Percentiles rank a stretch among this genome's conserved stretches.
Conservation (phyloP, 2,797 vertebrate species). For the Ara ararauna region DNA sequence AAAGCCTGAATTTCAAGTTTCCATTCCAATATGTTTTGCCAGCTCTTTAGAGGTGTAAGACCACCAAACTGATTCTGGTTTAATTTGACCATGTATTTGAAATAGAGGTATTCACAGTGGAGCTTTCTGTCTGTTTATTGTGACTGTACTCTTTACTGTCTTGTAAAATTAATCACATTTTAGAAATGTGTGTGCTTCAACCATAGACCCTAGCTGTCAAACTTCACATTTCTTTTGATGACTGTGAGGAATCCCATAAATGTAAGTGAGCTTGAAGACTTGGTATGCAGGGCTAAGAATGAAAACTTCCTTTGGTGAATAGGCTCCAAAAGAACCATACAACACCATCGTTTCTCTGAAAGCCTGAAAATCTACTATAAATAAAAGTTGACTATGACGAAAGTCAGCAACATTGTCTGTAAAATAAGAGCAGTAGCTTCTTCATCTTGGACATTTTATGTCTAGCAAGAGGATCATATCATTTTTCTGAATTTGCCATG, state of each 20-base stretch:
- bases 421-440: neutral
- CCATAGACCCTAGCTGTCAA: neutral
- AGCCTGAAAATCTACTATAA: neutral
- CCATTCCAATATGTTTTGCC: neutral
- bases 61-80: neutral
- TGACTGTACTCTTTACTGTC: neutral
- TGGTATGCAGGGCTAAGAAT: neutral
- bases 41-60: neutral
- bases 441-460: neutral
- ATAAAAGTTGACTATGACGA: neutral
- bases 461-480: neutral
- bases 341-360: neutral
- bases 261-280: neutral
- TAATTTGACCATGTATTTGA: neutral
- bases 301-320: neutral
- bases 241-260: neutral
- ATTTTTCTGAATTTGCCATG: neutral
- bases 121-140: neutral
- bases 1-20: neutral
- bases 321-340: neutral
- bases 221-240: neutral
- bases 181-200: neutral
- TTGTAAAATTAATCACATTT: neutral
- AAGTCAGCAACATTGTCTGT: neutral
- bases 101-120: neutral